phyloP scores from a whole-genome alignment of 2,888 invertebrate genomes.

The Drosophila kambysellisi region DNA sequence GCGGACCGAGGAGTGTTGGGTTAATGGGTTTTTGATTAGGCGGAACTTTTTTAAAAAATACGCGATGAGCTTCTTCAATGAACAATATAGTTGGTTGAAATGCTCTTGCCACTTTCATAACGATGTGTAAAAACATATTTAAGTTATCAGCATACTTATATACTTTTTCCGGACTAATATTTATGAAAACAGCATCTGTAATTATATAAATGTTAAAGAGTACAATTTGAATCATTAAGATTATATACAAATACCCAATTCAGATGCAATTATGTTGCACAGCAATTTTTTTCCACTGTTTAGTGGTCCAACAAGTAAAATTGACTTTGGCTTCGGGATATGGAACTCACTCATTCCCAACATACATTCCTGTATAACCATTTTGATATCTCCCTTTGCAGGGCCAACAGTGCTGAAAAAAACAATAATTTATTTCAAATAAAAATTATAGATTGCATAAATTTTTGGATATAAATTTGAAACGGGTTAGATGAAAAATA shows the following conservation, averaged over 20 bases:
- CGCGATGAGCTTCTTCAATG: conserved; percentile 86
- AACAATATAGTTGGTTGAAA: conserved; percentile 88
- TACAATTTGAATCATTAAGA: neutral
- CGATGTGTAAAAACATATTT: conserved; percentile 87
- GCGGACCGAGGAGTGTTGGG: conserved; percentile 86
- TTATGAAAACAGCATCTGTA: conserved; percentile 87
- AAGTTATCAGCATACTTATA: conserved; percentile 87
- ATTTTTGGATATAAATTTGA: neutral
- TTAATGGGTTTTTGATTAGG: conserved; percentile 83
- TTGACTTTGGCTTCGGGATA: conserved; percentile 86
- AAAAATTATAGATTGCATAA: neutral
- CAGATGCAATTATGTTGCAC: conserved; percentile 89
- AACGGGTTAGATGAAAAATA: neutral
- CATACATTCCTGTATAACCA: conserved; percentile 86
- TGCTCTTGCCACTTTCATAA: conserved; percentile 87
- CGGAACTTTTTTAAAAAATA: conserved; percentile 86
- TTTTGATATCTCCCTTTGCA: conserved; percentile 86
- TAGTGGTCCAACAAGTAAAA: conserved; percentile 89
- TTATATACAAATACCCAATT: conserved; percentile 84
- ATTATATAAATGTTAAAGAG: neutral
- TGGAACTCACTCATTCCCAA: conserved; percentile 83
- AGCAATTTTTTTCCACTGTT: conserved; percentile 89
- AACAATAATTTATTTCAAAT: neutral
- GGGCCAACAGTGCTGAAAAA: conserved; percentile 80
- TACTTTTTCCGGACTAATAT: conserved; percentile 88